These are phyloP conservation scores for Hippasteria phrygiana DNA, from an alignment of 53 echinoderm and acorn worm species.

Conservation along the genomic window DNA sequence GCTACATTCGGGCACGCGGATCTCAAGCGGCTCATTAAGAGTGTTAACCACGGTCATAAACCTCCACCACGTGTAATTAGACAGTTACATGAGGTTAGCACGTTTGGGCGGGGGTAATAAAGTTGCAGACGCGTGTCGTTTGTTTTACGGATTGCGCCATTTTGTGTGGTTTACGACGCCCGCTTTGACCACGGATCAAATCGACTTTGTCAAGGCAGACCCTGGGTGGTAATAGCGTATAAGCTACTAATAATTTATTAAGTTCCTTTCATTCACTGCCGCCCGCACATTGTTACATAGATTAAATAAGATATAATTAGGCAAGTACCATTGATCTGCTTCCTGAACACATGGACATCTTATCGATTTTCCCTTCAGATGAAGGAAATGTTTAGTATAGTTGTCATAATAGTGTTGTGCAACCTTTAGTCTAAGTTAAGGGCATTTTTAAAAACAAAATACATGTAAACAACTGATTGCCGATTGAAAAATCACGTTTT, in stretches of 20 bases:
- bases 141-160: constrained; percentile 11
- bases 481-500: too few species aligned
- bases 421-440: too few species aligned
- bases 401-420: too few species aligned
- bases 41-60: constrained; percentile 35
- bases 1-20: constrained; percentile 2
- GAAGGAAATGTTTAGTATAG: too few species aligned
- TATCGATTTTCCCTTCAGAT: too few species aligned
- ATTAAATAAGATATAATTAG: background rate
- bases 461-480: too few species aligned
- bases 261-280: background rate
- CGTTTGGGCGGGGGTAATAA: background rate
- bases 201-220: background rate
- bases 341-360: background rate
- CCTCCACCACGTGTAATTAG: background rate
- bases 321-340: background rate
- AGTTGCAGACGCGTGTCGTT: constrained; percentile 12
- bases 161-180: background rate
- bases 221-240: background rate
- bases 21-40: background rate
- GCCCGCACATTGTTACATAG: background rate
- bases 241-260: background rate
- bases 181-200: background rate
- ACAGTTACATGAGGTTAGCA: background rate
- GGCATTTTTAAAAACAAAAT: too few species aligned